Percentiles rank a stretch among this genome's conserved stretches.
Conservation (phyloP, 2,797 vertebrate species). For the Chrysocyon brachyurus region DNA sequence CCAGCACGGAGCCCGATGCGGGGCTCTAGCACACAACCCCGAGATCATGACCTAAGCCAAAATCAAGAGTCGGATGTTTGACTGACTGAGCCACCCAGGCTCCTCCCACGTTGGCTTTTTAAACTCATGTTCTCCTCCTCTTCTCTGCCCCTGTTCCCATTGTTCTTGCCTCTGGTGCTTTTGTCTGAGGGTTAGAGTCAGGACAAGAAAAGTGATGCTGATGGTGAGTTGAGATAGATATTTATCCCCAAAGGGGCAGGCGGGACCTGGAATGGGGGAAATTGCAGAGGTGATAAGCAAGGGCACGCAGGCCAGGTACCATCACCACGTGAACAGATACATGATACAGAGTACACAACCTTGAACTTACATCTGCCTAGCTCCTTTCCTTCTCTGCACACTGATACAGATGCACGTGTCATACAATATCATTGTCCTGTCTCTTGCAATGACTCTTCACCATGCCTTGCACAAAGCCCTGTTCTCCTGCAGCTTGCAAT, state of each 20-base stretch:
- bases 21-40: neutral
- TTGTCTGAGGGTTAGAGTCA: neutral
- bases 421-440: neutral
- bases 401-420: neutral
- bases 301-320: neutral
- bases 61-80: neutral
- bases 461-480: neutral
- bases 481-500: neutral
- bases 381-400: neutral
- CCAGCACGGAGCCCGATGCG: neutral
- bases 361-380: neutral
- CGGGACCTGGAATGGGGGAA: neutral
- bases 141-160: neutral
- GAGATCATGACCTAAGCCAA: neutral
- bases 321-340: neutral
- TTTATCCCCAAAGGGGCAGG: slow-evolving; percentile 25
- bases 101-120: neutral
- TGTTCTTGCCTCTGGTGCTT: neutral
- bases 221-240: neutral
- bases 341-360: neutral
- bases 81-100: neutral
- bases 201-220: neutral
- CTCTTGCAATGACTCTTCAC: neutral
- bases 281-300: neutral
- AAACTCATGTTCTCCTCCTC: neutral